Evolutionary conservation across 2,797 vertebrate species (phyloP).

Genomic region (Coranthus polyacanthus): DNA sequence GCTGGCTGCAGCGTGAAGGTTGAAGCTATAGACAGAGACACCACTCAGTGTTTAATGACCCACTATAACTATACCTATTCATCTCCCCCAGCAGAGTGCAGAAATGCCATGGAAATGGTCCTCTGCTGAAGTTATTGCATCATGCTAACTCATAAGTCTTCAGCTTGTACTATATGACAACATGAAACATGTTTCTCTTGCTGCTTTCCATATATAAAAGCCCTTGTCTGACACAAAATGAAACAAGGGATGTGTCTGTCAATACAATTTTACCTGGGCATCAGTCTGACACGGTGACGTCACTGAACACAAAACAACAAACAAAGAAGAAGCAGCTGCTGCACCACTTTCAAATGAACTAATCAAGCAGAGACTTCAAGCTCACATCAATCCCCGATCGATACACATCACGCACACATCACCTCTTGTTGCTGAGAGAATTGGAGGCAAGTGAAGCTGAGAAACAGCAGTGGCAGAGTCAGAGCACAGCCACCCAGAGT

Average conservation of each 20-base stretch:
- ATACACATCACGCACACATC: constrained; percentile 58
- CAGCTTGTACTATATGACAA: constrained; percentile 9
- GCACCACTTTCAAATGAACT: constrained; percentile 55
- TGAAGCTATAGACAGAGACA: constrained; percentile 73
- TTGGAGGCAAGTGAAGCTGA: constrained; percentile 59
- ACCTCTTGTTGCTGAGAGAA: constrained; percentile 49
- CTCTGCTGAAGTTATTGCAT: constrained; percentile 59
- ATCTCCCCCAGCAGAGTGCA: constrained; percentile 68
- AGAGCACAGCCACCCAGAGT: constrained; percentile 80
- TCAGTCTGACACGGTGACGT: constrained; percentile 35
- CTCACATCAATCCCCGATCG: constrained; percentile 58
- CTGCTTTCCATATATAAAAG: constrained; percentile 26
- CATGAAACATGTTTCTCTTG: constrained; percentile 33
- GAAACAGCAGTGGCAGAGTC: constrained; percentile 64
- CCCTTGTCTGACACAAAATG: constrained; percentile 14
- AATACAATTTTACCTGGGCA: constrained; percentile 11
- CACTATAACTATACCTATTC: constrained; percentile 78
- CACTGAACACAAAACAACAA: constrained; percentile 30
- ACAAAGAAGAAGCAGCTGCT: constrained; percentile 1
- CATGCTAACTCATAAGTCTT: constrained; percentile 54
- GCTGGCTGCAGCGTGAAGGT: constrained; percentile 77
- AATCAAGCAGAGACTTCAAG: constrained; percentile 65
- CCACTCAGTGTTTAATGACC: constrained; percentile 79
- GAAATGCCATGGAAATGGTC: constrained; percentile 61
- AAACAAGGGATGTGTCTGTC: constrained; percentile 7